These are phyloP conservation scores for Manis javanica DNA, from an alignment of 2,797 vertebrate genomes.

Conservation along the genomic window DNA sequence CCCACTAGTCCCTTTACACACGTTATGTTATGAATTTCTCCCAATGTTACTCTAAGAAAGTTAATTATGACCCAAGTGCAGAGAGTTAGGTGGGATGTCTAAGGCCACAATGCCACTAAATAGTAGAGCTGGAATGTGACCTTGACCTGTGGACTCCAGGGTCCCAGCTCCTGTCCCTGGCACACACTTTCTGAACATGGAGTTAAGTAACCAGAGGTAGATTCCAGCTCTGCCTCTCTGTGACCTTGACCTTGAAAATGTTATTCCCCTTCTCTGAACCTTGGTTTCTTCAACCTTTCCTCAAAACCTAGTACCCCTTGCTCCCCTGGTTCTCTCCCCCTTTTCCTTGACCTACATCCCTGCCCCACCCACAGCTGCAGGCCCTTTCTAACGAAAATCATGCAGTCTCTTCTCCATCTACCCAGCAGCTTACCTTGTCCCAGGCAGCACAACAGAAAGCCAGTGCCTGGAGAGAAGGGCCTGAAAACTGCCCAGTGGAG, in stretches of 20 bases:
- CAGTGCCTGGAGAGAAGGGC: neutral
- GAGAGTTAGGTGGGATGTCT: neutral
- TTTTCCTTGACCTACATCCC: neutral
- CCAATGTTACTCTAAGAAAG: neutral
- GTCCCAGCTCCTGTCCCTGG: rapidly evolving
- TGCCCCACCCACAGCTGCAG: neutral
- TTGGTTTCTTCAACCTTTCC: neutral
- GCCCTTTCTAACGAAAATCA: neutral
- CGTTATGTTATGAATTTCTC: neutral
- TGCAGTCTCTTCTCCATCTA: neutral
- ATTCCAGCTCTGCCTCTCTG: neutral
- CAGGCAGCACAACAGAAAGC: neutral
- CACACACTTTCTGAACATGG: neutral
- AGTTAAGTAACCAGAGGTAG: neutral
- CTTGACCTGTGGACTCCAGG: neutral
- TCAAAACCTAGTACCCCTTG: neutral
- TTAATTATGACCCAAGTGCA: neutral
- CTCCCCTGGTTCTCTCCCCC: neutral
- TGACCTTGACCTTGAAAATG: neutral
- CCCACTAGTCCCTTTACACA: neutral
- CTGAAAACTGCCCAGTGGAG: rapidly evolving
- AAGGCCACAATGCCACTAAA: neutral
- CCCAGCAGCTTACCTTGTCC: neutral
- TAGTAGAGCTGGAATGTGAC: neutral
- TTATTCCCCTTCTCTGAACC: neutral